Base-by-base conservation (phyloP, 2,797 vertebrate genomes). In the Pseudomugil gertrudae region DNA sequence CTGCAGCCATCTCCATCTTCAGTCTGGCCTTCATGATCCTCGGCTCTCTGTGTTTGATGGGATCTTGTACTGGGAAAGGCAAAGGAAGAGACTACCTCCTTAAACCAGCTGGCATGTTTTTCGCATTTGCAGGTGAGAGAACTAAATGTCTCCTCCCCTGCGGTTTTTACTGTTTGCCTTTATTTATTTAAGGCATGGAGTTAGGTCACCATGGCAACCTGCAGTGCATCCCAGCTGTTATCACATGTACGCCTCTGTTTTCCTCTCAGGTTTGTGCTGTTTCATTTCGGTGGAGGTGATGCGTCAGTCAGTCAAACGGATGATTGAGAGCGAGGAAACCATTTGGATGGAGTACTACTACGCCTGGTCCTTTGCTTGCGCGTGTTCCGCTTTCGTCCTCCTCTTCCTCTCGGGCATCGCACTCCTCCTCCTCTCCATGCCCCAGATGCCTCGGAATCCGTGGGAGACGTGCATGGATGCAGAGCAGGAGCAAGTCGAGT, bases 381-480 rank as follows among this genome's bases (percentile, higher is more conserved):
- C 97, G 80, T 98, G 96, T 4, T 23, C 94, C 0, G 92, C 94
- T 80, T 98, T 97, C 4, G 79, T 95, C 56, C 92, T 99, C 63
- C 96, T 99, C 73, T 96, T 98, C 63, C 87, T 98, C 69, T 92
- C 93, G 0, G 96, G 97, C 61, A 85, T 98, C 0, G 78, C 88
- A 17, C 96, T 99, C 13, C 93, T 99, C 23, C 43, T 98, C 30
- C 93, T 98, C 50, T 96, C 97, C 9, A 95, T 99, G 93, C 98
- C 98, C 9, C 96, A 95, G 51, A 98, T 99, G 95, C 97, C 98
- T 58, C 94, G 90, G 84, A 98, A 99, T 84, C 97, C 97, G 1
- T 99, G 98, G 97, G 98, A 99, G 90, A 95, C 94, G 21, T 99
- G 98, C 92, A 98, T 98, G 96, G 98, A 99, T 0, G 96, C 97